Conservation (phyloP, 2,888 invertebrate species). For the Phortica okadai region DNA sequence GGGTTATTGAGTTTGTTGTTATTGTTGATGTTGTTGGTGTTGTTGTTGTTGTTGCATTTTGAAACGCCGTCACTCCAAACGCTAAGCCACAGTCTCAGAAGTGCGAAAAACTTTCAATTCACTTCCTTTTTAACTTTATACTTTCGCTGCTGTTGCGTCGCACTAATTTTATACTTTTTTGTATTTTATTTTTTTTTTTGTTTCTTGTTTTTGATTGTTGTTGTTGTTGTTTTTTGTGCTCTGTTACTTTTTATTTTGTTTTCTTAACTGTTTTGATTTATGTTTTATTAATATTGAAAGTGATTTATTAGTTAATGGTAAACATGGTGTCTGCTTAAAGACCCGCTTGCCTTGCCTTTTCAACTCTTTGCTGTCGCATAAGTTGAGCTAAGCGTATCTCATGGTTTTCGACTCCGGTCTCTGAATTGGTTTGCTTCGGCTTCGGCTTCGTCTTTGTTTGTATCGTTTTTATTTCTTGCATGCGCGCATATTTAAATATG, state of each 20-base stretch:
- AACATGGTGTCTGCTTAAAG: constrained; percentile 4
- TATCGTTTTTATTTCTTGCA: constrained; percentile 27
- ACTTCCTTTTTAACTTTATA: not conserved
- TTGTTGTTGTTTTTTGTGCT: constrained; percentile 19
- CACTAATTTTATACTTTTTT: not conserved
- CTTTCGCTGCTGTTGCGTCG: too few species aligned
- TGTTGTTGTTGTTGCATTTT: not conserved
- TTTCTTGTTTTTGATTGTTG: not conserved
- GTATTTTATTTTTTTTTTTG: not conserved
- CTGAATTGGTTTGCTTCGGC: too few species aligned
- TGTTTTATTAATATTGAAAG: constrained; percentile 74
- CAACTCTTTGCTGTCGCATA: too few species aligned
- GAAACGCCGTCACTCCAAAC: not conserved
- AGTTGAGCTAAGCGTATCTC: too few species aligned
- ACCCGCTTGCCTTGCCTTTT: too few species aligned
- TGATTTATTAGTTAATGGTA: constrained; percentile 71
- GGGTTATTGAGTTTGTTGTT: constrained; percentile 33
- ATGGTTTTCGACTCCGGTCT: too few species aligned
- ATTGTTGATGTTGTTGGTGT: not conserved
- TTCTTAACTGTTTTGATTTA: constrained; percentile 62
- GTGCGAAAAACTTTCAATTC: constrained; percentile 7
- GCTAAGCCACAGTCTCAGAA: not conserved
- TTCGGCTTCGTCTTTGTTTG: not conserved
- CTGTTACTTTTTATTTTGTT: constrained; percentile 17
- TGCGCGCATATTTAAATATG: constrained; percentile 60